Percentiles rank a stretch among this genome's conserved stretches.
These are phyloP conservation scores for Andrena cerasifolii DNA, from an alignment of 1,140 invertebrate genomes.

Conservation along the genomic window DNA sequence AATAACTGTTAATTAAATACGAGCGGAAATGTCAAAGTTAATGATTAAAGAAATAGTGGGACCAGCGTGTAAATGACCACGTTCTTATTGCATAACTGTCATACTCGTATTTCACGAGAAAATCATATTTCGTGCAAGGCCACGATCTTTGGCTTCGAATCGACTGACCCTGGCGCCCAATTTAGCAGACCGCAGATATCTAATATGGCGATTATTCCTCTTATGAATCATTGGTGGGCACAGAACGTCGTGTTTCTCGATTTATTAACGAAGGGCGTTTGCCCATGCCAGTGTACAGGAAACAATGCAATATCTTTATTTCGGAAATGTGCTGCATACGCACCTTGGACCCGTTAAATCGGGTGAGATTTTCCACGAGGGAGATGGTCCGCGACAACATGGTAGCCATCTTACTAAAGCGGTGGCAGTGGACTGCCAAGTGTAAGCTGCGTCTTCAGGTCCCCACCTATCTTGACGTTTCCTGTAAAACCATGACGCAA, in stretches of 20 bases:
- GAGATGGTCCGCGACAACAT: conserved; percentile 86
- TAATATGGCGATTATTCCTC: conserved; percentile 74
- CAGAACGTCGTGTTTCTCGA: not conserved
- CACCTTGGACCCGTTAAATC: conserved; percentile 87
- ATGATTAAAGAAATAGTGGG: not conserved
- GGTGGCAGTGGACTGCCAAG: conserved; percentile 69
- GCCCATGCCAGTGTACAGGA: not conserved
- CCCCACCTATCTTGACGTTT: conserved; percentile 66
- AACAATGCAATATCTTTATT: not conserved
- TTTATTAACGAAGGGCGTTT: not conserved
- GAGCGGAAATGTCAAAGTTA: conserved; percentile 2
- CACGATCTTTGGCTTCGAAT: conserved; percentile 71
- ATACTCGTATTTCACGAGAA: conserved; percentile 39
- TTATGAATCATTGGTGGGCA: conserved; percentile 19
- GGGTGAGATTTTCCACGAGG: conserved; percentile 85
- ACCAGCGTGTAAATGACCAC: not conserved
- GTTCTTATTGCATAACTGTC: conserved; percentile 56
- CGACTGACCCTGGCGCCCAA: conserved; percentile 78
- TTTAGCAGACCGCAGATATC: conserved; percentile 80
- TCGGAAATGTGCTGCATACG: conserved; percentile 52
- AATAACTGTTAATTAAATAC: conserved; percentile 53
- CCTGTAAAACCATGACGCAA: conserved; percentile 52
- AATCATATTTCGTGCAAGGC: conserved; percentile 27
- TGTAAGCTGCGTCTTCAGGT: conserved; percentile 54
- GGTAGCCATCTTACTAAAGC: conserved; percentile 85